Evolutionary conservation across 2,113 vertebrate species (phyloP).

Genomic region (Nycticorax nycticorax): DNA sequence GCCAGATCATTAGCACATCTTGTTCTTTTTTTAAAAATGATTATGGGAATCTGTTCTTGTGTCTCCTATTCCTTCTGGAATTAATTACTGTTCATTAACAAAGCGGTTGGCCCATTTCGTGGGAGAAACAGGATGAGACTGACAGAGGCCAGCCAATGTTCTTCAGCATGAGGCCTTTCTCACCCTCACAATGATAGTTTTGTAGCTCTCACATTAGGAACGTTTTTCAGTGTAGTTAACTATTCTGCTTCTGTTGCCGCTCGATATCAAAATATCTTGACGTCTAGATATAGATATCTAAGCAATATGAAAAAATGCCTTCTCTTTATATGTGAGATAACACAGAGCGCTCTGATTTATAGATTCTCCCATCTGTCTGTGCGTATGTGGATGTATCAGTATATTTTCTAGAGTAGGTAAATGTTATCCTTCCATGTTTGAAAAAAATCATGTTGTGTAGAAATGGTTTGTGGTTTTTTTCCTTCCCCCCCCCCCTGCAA

Average conservation of each 20-base stretch:
- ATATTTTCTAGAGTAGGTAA: not conserved
- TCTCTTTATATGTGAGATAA: not conserved
- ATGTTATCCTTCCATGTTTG: not conserved
- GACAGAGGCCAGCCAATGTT: conserved; percentile 36
- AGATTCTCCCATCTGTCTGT: not conserved
- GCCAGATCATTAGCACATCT: not conserved
- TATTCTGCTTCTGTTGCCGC: not conserved
- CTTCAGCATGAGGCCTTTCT: conserved; percentile 27
- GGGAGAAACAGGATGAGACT: conserved; percentile 15
- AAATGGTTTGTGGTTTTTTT: not conserved
- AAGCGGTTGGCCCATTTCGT: conserved; percentile 26
- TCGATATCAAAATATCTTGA: not conserved
- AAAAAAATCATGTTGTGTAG: not conserved
- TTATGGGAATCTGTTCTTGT: not conserved
- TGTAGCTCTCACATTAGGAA: not conserved
- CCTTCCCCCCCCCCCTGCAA: no score
- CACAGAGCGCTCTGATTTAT: not conserved
- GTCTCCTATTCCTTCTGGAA: conserved; percentile 20
- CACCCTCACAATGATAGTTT: conserved; percentile 3
- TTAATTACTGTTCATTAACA: conserved; percentile 7
- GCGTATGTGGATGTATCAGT: not conserved
- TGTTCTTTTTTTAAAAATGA: not conserved
- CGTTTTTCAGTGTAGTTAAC: not conserved
- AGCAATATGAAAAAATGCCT: not conserved
- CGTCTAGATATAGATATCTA: not conserved